Base-by-base conservation (phyloP, 2,113 vertebrate species). In the Caretta caretta region DNA sequence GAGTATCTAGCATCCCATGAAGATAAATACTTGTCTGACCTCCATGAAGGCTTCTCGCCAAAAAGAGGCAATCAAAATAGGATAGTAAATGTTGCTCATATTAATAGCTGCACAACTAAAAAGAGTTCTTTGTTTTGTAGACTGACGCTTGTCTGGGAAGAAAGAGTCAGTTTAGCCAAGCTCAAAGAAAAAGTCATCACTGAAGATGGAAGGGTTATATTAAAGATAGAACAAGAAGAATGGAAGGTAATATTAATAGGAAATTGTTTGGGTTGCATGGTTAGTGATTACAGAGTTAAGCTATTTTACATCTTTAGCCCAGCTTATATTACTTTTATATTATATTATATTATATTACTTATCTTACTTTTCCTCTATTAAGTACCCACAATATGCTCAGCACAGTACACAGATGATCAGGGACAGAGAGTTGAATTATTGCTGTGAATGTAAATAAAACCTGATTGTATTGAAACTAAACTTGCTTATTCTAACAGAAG, bases 191-290 rank as follows among this genome's bases (percentile, higher is more conserved):
- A 99, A 95, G 97, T 99, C 78, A 97, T 98, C 93, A 99, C 97
- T 0, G 99, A 99, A 98, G 99, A 99, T 3, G 99, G 99, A 86
- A 99, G 99, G 78, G 96, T 99, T 75, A 93, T 99, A 89, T 96
- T 99, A 75, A 98, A 98, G 83, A 99, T 99, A 88, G 99, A 99
- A 89, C 98, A 99, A 31, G 99, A 99, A 96, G 99, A 99, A 88
- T 99, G 99, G 99, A 99, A 99, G 99, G 99, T 99, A 98, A 72
- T 12, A 54, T 83, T 88, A 48, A 51, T 4, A 92, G 85, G 49
- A 86, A 62, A 10, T 48, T 94, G 85, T 25, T 80, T 83, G 65
- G 16, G 42, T 75, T 89, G 87, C 85, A 82, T 92, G 76, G 75
- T 83, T 49, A 53, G 38, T 83, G 35, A 62, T 90, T 86, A 93